A percentile compares a stretch with the other conserved stretches of the same genome.
Conservation (phyloP, 2,888 invertebrate genomes). For the Plemyria rubiginata region DNA sequence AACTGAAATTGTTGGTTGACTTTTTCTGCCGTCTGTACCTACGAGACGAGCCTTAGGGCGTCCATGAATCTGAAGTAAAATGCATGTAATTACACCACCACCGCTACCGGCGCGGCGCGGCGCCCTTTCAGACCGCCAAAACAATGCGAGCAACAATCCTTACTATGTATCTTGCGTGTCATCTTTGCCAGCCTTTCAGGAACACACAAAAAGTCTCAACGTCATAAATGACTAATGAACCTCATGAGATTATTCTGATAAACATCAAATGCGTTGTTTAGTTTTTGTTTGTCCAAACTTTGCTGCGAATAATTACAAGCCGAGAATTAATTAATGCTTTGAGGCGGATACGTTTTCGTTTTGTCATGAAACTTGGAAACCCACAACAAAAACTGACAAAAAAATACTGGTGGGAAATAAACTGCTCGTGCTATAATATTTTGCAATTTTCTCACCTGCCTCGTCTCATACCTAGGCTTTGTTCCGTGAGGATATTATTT, state of each 20-base stretch:
- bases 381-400: slow-evolving; percentile 19
- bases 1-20: too few species aligned
- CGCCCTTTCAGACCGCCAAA: not conserved
- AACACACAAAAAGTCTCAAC: not conserved
- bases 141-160: not conserved
- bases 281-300: slow-evolving; percentile 28
- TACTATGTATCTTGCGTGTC: not conserved
- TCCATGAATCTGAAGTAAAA: not conserved
- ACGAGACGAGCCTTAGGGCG: too few species aligned
- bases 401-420: slow-evolving; percentile 1
- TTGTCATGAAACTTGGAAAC: slow-evolving; percentile 35
- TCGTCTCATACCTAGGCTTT: not conserved
- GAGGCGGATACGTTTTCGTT: slow-evolving; percentile 37
- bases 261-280: slow-evolving; percentile 11
- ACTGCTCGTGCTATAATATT: too few species aligned
- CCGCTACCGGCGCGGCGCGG: too few species aligned
- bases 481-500: slow-evolving; percentile 10
- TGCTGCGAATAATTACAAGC: slow-evolving; percentile 28
- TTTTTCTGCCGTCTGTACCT: too few species aligned
- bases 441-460: not conserved
- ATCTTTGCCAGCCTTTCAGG: not conserved
- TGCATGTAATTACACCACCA: not conserved
- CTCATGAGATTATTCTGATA: slow-evolving; percentile 16
- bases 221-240: slow-evolving; percentile 11
- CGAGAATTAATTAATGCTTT: slow-evolving; percentile 34